These are phyloP conservation scores for Drosophila sp. DNA, from an alignment of 1,140 invertebrate species.

Conservation along the genomic window DNA sequence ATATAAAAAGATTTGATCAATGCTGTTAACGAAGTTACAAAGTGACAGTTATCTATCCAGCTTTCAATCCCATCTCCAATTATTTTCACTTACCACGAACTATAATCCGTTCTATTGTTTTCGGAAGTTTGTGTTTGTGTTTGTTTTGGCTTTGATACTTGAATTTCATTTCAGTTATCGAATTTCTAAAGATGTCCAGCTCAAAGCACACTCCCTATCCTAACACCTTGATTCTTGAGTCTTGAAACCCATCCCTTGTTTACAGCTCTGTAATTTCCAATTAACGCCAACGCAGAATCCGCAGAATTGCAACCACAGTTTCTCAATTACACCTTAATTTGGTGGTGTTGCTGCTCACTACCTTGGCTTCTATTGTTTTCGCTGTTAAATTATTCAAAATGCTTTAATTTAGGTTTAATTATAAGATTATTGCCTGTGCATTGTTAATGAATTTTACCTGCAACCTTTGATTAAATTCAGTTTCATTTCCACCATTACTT, in stretches of 20 bases:
- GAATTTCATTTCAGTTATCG: slow-evolving; percentile 65
- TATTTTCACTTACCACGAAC: slow-evolving; percentile 48
- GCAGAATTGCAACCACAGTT: slow-evolving; percentile 31
- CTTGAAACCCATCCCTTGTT: not conserved
- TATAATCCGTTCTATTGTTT: slow-evolving; percentile 57
- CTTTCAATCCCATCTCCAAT: not conserved
- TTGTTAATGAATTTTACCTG: slow-evolving; percentile 22
- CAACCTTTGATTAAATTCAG: not conserved
- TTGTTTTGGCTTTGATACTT: slow-evolving; percentile 71
- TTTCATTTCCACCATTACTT: not conserved
- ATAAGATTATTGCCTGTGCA: slow-evolving; percentile 23
- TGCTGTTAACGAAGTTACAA: slow-evolving; percentile 31
- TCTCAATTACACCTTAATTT: slow-evolving; percentile 56
- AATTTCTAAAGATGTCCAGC: slow-evolving; percentile 36
- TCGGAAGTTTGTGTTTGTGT: slow-evolving; percentile 46
- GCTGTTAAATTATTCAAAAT: slow-evolving; percentile 40
- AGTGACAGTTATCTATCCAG: not conserved
- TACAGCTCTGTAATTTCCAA: slow-evolving; percentile 37
- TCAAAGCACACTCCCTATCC: slow-evolving; percentile 9
- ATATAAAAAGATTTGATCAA: slow-evolving; percentile 42
- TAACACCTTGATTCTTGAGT: slow-evolving; percentile 3
- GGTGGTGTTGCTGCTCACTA: not conserved
- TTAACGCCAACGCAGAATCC: slow-evolving; percentile 41
- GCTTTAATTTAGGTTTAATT: slow-evolving; percentile 36
- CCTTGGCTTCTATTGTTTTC: not conserved